Conservation (phyloP, 2,888 invertebrate species). For the Brachypalpus laphriformis region DNA sequence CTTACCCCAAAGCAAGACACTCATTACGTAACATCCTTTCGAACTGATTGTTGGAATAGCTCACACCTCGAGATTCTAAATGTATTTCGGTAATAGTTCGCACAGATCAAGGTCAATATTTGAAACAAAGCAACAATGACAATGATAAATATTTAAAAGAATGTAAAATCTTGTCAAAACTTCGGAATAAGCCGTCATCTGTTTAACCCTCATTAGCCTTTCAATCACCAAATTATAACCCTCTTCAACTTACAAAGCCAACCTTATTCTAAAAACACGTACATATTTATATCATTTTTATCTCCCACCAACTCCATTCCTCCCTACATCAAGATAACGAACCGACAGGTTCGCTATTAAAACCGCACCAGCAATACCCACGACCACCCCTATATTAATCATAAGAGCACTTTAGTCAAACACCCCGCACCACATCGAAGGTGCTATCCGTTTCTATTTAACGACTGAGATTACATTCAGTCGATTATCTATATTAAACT, state of each 20-base stretch:
- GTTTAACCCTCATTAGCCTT: neutral
- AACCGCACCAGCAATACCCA: neutral
- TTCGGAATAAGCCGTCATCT: neutral
- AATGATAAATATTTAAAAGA: too few species aligned
- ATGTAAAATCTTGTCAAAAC: too few species aligned
- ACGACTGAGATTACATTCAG: slow-evolving; percentile 44
- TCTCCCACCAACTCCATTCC: neutral
- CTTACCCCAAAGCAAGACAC: too few species aligned
- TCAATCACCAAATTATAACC: neutral
- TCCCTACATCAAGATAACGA: neutral
- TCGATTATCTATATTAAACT: slow-evolving; percentile 52
- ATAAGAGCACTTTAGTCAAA: slow-evolving; percentile 21
- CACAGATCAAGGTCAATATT: too few species aligned
- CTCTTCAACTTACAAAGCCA: neutral
- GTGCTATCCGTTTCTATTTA: slow-evolving; percentile 22
- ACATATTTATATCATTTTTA: neutral
- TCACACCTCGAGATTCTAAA: too few species aligned
- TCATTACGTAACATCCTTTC: too few species aligned
- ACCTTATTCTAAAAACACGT: neutral
- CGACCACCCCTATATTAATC: neutral
- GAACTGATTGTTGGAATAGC: too few species aligned
- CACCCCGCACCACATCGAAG: neutral
- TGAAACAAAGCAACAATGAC: too few species aligned
- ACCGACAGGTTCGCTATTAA: neutral
- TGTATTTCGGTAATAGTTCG: too few species aligned